phyloP scores from a whole-genome alignment of 2,113 vertebrate genomes.

The Zosterops hypoxanthus region DNA sequence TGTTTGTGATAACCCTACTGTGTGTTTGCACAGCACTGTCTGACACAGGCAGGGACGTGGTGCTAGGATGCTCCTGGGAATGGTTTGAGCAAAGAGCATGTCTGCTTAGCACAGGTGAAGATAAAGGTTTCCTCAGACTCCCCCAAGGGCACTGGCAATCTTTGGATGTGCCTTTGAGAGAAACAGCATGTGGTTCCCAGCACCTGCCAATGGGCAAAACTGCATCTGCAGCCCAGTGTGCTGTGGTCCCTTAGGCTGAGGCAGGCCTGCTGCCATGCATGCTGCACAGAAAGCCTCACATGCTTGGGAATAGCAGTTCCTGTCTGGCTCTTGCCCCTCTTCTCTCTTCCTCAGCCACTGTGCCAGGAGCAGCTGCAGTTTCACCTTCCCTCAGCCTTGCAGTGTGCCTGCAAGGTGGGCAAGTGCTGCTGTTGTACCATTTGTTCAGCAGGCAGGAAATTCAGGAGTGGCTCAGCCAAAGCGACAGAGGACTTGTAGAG shows the following conservation, averaged over 20 bases:
- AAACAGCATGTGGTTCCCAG: background rate
- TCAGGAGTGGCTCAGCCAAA: background rate
- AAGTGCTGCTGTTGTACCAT: background rate
- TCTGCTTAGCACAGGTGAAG: background rate
- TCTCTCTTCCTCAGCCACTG: background rate
- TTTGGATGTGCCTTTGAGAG: background rate
- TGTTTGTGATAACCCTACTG: rapidly evolving
- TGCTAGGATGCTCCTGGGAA: background rate
- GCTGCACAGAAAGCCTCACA: background rate
- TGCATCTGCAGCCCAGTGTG: rapidly evolving
- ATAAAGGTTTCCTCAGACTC: background rate
- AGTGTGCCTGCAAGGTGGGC: rapidly evolving
- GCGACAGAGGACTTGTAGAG: background rate
- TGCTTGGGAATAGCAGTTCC: background rate
- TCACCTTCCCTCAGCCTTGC: background rate
- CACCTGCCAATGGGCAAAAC: background rate
- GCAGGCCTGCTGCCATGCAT: background rate
- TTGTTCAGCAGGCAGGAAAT: background rate
- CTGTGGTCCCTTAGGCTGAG: background rate
- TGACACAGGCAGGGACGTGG: rapidly evolving
- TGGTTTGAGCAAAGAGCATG: background rate
- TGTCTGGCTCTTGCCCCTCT: background rate
- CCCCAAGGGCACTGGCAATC: background rate
- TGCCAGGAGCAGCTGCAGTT: background rate
- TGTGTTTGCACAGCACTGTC: background rate